Percentiles rank a stretch among this genome's conserved stretches.
phyloP scores from a whole-genome alignment of 2,113 vertebrate species.

The Turdus rufiventris region DNA sequence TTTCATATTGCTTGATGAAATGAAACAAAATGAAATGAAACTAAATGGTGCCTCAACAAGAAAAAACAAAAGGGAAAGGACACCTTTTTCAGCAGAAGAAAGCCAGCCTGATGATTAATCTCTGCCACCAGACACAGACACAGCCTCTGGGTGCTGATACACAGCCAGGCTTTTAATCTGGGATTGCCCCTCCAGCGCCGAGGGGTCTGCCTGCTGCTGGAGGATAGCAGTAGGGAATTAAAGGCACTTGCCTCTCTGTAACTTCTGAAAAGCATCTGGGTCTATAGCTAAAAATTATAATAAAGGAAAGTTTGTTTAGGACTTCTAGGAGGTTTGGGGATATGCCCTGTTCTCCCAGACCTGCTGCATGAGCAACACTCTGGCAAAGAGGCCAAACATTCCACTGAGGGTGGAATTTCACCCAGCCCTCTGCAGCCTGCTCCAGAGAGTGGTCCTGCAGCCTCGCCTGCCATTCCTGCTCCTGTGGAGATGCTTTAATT shows the following conservation, averaged over 20 bases:
- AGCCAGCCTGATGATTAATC: neutral
- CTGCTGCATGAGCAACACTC: accelerated
- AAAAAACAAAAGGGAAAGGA: neutral
- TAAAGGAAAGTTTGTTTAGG: neutral
- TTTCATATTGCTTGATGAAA: neutral
- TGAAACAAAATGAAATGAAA: neutral
- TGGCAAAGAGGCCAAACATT: neutral
- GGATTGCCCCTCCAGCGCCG: neutral
- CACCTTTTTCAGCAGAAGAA: neutral
- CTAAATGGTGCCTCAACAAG: neutral
- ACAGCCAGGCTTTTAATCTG: accelerated
- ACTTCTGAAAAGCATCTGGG: neutral
- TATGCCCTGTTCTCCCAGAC: neutral
- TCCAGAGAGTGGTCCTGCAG: neutral
- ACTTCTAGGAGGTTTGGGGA: neutral
- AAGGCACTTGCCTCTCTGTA: neutral
- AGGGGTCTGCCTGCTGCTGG: neutral
- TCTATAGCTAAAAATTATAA: neutral
- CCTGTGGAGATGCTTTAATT: neutral
- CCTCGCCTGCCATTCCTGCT: neutral
- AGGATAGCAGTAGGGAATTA: neutral
- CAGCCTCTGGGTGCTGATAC: accelerated
- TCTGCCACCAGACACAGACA: neutral
- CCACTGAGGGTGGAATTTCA: neutral
- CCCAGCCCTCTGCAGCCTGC: neutral